Evolutionary conservation across 1,140 invertebrate species (phyloP).

Genomic region (Brachionus paranguensis): DNA sequence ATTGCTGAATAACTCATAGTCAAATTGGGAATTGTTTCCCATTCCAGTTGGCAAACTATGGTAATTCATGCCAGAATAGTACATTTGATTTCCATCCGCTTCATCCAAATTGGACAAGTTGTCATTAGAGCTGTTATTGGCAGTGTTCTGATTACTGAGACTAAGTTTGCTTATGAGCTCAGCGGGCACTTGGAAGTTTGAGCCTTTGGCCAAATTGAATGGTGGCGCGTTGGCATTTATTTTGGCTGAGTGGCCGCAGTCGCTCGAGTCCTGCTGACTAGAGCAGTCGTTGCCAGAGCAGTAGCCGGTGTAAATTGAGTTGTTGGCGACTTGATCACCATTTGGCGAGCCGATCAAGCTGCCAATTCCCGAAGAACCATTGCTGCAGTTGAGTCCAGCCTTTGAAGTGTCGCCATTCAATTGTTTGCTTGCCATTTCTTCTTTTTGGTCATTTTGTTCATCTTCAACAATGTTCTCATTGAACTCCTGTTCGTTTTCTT

Average conservation of each 20-base stretch:
- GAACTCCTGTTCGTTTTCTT: background rate
- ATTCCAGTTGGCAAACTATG: background rate
- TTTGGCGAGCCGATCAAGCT: slow-evolving; percentile 13
- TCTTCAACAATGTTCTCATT: background rate
- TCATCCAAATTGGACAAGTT: slow-evolving; percentile 5
- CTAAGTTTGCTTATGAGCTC: background rate
- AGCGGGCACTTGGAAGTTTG: background rate
- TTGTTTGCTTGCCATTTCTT: background rate
- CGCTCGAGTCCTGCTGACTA: background rate
- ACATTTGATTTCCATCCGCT: background rate
- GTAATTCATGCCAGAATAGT: background rate
- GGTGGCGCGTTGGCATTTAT: background rate
- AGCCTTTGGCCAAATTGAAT: background rate
- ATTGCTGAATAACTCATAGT: slow-evolving; percentile 7
- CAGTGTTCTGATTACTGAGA: background rate
- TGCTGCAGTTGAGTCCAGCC: background rate
- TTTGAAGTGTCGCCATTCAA: background rate
- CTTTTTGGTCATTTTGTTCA: background rate
- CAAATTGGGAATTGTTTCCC: slow-evolving; percentile 17
- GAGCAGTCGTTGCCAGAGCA: background rate
- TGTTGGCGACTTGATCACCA: background rate
- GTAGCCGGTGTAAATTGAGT: background rate
- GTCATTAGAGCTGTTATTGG: background rate
- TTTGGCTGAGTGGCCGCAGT: background rate
- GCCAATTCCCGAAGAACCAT: background rate